A percentile compares a stretch with the other conserved stretches of the same genome.
phyloP scores from a whole-genome alignment of 2,888 invertebrate genomes.

The Xanthia icteritia region DNA sequence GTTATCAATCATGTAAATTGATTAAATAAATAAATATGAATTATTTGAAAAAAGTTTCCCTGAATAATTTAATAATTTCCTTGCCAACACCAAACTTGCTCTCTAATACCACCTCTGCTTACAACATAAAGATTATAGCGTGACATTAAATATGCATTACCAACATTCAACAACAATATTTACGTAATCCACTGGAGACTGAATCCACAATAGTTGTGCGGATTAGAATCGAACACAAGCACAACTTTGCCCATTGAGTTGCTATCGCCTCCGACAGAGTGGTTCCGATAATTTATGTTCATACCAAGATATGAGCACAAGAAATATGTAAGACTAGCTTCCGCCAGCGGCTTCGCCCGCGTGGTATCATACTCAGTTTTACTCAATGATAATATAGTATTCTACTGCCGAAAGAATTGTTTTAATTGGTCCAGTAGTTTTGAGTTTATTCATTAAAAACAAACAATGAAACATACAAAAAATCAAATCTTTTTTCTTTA shows the following conservation, averaged over 20 bases:
- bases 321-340: conserved; percentile 25
- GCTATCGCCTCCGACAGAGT: conserved; percentile 48
- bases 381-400: too few species aligned
- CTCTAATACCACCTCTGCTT: not conserved
- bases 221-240: conserved; percentile 59
- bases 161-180: conserved; percentile 50
- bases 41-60: not conserved
- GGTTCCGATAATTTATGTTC: conserved; percentile 61
- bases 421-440: too few species aligned
- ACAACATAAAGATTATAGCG: not conserved
- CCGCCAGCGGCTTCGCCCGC: too few species aligned
- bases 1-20: not conserved
- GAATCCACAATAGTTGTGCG: conserved; percentile 55
- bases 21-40: not conserved
- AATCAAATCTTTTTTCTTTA: too few species aligned
- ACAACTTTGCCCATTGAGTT: conserved; percentile 60
- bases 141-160: conserved; percentile 57
- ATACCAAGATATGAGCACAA: conserved; percentile 46
- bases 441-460: too few species aligned
- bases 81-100: not conserved
- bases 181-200: conserved; percentile 55
- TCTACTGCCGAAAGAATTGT: too few species aligned
- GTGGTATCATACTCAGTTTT: too few species aligned
- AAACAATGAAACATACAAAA: too few species aligned
- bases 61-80: too few species aligned